phyloP scores from a whole-genome alignment of 23 tunicate genomes.

The Botrylloides violaceus region DNA sequence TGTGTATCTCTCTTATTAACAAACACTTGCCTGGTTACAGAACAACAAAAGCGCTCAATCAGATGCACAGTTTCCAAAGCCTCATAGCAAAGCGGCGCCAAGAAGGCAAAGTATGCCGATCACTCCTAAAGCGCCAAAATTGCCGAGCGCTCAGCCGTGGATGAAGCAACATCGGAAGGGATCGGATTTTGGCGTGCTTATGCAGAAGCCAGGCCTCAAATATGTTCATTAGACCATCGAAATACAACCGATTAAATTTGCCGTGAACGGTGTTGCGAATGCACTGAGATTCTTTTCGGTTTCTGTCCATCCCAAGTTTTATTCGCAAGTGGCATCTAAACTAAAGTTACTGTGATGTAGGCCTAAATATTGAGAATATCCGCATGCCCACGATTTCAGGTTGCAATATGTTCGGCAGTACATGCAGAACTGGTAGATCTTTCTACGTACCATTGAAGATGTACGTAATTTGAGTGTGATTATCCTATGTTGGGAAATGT shows the following conservation, averaged over 20 bases:
- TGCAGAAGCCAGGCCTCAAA: not conserved
- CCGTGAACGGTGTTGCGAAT: too few relatives aligned
- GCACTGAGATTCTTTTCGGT: too few relatives aligned
- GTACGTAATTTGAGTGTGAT: too few relatives aligned
- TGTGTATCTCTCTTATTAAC: too few relatives aligned
- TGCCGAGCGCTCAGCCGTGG: constrained; percentile 69
- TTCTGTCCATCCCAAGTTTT: not conserved
- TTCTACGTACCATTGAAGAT: too few relatives aligned
- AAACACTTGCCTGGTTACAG: too few relatives aligned
- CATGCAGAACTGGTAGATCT: too few relatives aligned
- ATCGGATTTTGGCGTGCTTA: constrained; percentile 11
- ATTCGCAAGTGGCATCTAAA: not conserved
- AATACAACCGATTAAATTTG: not conserved
- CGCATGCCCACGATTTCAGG: too few relatives aligned
- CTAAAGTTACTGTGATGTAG: not conserved
- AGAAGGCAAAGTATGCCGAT: constrained; percentile 20
- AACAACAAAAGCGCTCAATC: not conserved
- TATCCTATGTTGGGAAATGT: too few relatives aligned
- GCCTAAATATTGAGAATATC: too few relatives aligned
- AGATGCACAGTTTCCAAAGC: constrained; percentile 8
- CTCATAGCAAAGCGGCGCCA: not conserved
- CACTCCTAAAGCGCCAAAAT: not conserved
- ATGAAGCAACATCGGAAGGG: constrained; percentile 39
- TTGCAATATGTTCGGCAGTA: too few relatives aligned
- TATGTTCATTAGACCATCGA: not conserved